Evolutionary conservation across 1,140 invertebrate species (phyloP), one percentile per base, ranked within the genome.

Genomic region (Orius laevigatus): DNA sequence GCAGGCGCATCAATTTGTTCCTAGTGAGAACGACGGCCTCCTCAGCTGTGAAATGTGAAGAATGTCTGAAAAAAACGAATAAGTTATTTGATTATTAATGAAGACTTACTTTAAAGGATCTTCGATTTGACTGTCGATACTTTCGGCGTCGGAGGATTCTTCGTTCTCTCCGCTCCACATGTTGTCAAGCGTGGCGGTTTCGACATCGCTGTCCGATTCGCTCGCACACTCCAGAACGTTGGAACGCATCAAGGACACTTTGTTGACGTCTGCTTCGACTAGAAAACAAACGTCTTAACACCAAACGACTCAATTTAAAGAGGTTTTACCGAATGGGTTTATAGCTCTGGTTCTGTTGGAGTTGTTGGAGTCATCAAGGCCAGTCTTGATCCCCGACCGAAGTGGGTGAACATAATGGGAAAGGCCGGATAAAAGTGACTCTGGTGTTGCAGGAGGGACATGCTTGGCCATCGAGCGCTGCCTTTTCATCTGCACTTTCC

Each of bases 1-100:
- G 86, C 6, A 94, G 64, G 40, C 77, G 70, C 6, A 79, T 75
- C 48, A 93, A 62, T 59, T 86, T 86, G 46, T 81, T 75, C 53
- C 78, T 69, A 1, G 84, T 74, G 41, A 89, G 77, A 43, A 73
- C 70, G 6, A 84, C 77, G 1, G 84, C 81, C 64, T 93, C 88
- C 59, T 92, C 84, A 0, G 81, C 79, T 1, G 88, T 89, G 59
- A 79, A 91, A 1, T 90, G 78, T 14, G 83, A 84, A 19, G 86
- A 85, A 66, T 88, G 81, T 65, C 81, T 84, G 64, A 60, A 71
- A 45, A 5, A 43, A 35, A 43, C 9, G 45, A 40, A 50, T 47
- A 20, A 16, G 43, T 25, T 46, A 50, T 12, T 38, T 34, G 42
- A 43, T 51, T 14, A 43, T 34, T 34, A 12, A 31, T 19, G 11